phyloP scores from a whole-genome alignment of 2,797 vertebrate genomes.

The Neostethus bicornis region DNA sequence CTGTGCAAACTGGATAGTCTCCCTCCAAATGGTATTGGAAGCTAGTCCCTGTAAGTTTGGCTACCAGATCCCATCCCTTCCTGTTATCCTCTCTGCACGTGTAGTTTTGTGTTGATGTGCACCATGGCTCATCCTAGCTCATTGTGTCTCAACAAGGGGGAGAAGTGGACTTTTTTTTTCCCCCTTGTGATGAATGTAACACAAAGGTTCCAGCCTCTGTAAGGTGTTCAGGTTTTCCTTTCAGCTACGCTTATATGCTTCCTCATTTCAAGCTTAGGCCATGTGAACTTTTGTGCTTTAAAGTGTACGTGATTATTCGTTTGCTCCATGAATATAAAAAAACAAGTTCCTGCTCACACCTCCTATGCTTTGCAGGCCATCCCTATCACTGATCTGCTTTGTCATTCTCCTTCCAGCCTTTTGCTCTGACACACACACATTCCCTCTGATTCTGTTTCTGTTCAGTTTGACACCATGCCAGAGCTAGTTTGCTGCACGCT shows the following conservation, averaged over 20 bases:
- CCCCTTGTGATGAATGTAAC: slow-evolving; percentile 36
- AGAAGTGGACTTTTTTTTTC: slow-evolving; percentile 18
- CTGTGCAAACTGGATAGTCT: slow-evolving; percentile 95
- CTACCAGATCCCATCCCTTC: slow-evolving; percentile 69
- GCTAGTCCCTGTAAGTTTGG: slow-evolving; percentile 99
- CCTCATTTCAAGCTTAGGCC: slow-evolving; percentile 68
- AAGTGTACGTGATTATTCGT: slow-evolving; percentile 38
- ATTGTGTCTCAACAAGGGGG: slow-evolving; percentile 52
- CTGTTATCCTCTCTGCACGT: slow-evolving; percentile 68
- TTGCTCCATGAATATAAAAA: slow-evolving; percentile 29
- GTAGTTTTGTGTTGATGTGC: slow-evolving; percentile 78
- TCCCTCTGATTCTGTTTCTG: slow-evolving; percentile 52
- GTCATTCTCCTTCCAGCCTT: slow-evolving; percentile 44
- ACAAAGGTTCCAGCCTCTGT: slow-evolving; percentile 42
- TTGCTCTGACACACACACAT: slow-evolving; percentile 44
- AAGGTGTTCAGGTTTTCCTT: slow-evolving; percentile 27
- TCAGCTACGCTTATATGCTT: slow-evolving; percentile 40
- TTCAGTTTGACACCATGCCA: slow-evolving; percentile 86
- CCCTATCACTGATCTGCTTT: slow-evolving; percentile 63
- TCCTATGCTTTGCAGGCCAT: slow-evolving; percentile 68
- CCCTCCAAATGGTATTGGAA: slow-evolving; percentile 99
- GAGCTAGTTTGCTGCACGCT: slow-evolving; percentile 85
- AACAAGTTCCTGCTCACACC: slow-evolving; percentile 47
- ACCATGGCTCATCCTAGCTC: slow-evolving; percentile 72
- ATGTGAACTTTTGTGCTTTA: slow-evolving; percentile 39